These are phyloP conservation scores for Papilio protenor DNA, from an alignment of 2,888 invertebrate genomes.

Conservation along the genomic window DNA sequence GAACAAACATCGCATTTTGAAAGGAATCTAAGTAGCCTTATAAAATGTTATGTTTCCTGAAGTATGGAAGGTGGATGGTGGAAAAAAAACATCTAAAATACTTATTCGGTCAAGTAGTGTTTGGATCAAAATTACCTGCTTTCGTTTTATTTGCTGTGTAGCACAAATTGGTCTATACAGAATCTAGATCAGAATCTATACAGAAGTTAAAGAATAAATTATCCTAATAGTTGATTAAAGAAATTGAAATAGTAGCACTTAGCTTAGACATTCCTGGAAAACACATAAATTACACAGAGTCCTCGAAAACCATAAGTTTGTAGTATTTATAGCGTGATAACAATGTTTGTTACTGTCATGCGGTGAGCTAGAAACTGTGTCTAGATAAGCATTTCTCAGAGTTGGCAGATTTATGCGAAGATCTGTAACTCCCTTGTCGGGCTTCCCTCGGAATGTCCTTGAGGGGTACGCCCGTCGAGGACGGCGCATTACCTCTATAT, in stretches of 20 bases:
- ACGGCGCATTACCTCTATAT: conserved; percentile 58
- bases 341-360: conserved; percentile 37
- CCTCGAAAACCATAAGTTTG: conserved; percentile 5
- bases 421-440: conserved; percentile 65
- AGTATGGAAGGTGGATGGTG: too few relatives aligned
- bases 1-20: not conserved
- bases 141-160: not conserved
- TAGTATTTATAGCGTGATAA: conserved; percentile 30
- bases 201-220: not conserved
- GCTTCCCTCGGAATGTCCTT: conserved; percentile 69
- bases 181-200: not conserved
- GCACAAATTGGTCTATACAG: not conserved
- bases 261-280: not conserved
- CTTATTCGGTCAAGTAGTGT: too few relatives aligned
- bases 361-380: conserved; percentile 41
- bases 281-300: not conserved
- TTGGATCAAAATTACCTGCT: not conserved
- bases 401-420: conserved; percentile 57
- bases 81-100: too few relatives aligned
- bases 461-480: conserved; percentile 66
- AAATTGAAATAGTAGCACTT: not conserved
- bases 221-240: not conserved
- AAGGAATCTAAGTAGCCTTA: not conserved
- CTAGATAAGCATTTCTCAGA: conserved; percentile 43
- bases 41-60: not conserved